These are phyloP conservation scores for Drosophila dunni DNA, from an alignment of 1,140 invertebrate genomes.

Conservation along the genomic window DNA sequence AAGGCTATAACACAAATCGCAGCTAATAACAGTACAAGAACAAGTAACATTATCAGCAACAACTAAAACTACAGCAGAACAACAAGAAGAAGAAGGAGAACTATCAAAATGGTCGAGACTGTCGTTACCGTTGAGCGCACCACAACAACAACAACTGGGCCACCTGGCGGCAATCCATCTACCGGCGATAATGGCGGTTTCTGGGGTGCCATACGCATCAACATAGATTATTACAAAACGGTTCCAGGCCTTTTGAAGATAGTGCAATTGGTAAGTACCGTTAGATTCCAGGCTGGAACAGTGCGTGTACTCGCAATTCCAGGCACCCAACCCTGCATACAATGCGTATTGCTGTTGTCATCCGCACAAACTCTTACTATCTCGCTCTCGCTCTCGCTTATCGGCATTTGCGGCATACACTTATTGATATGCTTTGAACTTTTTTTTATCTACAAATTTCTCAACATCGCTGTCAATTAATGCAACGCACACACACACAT, in stretches of 20 bases:
- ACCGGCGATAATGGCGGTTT: constrained; percentile 85
- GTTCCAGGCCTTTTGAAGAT: constrained; percentile 87
- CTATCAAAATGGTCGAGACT: constrained; percentile 88
- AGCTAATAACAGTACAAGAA: constrained; percentile 9
- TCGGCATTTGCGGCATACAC: constrained; percentile 4
- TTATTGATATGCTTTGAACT: constrained; percentile 41
- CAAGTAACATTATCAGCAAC: constrained; percentile 27
- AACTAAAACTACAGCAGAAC: constrained; percentile 19
- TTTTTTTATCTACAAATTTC: constrained; percentile 55
- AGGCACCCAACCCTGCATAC: background rate
- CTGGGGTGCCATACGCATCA: constrained; percentile 85
- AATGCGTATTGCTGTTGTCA: background rate
- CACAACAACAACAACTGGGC: constrained; percentile 86
- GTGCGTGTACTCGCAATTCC: too few species aligned
- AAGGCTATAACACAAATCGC: constrained; percentile 28
- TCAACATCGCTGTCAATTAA: constrained; percentile 47
- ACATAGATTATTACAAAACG: constrained; percentile 87
- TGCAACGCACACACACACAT: constrained; percentile 7
- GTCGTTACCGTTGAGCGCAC: constrained; percentile 87
- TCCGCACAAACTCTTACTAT: background rate
- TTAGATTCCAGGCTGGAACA: background rate
- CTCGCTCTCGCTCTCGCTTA: background rate
- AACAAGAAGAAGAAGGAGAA: background rate
- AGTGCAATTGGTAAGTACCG: constrained; percentile 86
- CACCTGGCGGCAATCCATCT: constrained; percentile 84